Evolutionary conservation across 2,888 invertebrate genomes (phyloP).

Genomic region (Mamestra brassicae): DNA sequence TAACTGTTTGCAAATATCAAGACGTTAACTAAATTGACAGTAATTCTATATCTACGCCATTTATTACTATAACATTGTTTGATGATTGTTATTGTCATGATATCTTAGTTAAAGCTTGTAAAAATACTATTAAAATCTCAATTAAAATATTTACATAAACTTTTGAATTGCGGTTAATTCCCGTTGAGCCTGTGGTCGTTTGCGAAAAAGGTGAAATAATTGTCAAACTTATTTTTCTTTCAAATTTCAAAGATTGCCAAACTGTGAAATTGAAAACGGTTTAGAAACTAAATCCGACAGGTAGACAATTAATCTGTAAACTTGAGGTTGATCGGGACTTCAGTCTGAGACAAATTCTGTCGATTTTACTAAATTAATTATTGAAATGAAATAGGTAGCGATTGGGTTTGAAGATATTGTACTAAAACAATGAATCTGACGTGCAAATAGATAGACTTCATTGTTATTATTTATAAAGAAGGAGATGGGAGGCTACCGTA

Average conservation of each 20-base stretch:
- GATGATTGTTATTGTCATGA: no score
- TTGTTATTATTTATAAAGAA: neutral
- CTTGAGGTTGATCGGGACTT: conserved; percentile 38
- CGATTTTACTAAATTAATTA: conserved; percentile 33
- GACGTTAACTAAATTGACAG: no score
- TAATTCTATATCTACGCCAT: no score
- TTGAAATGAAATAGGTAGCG: neutral
- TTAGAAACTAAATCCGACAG: conserved; percentile 24
- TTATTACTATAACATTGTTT: no score
- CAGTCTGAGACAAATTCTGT: conserved; percentile 12
- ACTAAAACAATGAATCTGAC: conserved; percentile 10
- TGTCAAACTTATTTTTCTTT: conserved; percentile 12
- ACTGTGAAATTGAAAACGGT: conserved; percentile 38
- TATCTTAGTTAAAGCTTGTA: no score
- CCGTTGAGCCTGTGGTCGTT: neutral
- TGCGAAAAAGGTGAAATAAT: conserved; percentile 2
- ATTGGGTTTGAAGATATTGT: conserved; percentile 9
- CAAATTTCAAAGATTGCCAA: conserved; percentile 8
- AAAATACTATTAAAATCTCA: no score
- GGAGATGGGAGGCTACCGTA: neutral
- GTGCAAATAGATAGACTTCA: neutral
- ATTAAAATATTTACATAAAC: neutral
- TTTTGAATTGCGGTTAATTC: neutral
- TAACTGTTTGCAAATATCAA: no score
- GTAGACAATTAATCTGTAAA: conserved; percentile 47